A percentile compares a stretch with the other conserved stretches of the same genome.
Evolutionary conservation across 2,888 invertebrate genomes (phyloP).

Genomic region (Tethea ocularis): DNA sequence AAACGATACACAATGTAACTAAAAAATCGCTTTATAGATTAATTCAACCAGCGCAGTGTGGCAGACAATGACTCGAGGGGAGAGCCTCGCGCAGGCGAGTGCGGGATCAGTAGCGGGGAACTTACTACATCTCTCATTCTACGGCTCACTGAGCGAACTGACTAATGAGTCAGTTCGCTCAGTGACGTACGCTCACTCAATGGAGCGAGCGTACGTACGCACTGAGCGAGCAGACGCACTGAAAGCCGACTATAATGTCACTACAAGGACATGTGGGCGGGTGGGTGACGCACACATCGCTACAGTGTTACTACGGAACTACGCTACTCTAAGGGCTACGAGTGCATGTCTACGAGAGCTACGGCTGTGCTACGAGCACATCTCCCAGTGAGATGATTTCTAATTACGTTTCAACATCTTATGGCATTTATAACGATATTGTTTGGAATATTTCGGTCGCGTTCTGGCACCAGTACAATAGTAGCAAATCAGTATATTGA

Average conservation of each 20-base stretch:
- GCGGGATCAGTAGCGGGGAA: background rate
- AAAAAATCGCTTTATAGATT: background rate
- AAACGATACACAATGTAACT: background rate
- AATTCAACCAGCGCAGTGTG: background rate
- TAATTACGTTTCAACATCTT: background rate
- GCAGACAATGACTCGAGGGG: background rate
- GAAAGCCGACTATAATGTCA: background rate
- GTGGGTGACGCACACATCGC: background rate
- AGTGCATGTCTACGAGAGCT: slow-evolving; percentile 24
- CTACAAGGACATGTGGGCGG: background rate
- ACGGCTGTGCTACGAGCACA: slow-evolving; percentile 12
- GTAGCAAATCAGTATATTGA: too few species aligned
- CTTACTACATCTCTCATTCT: background rate
- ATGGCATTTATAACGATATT: background rate
- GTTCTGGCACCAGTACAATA: background rate
- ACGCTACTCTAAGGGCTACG: slow-evolving; percentile 26
- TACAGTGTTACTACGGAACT: slow-evolving; percentile 19
- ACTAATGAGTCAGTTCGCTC: too few species aligned
- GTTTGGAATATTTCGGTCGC: background rate
- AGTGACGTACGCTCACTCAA: too few species aligned
- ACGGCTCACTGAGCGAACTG: background rate
- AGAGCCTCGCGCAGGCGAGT: background rate
- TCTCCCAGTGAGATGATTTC: background rate
- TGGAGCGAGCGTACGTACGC: too few species aligned
- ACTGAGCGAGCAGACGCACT: background rate